Evolutionary conservation across 2,113 vertebrate species (phyloP).

Genomic region (Pangasianodon gigas): DNA sequence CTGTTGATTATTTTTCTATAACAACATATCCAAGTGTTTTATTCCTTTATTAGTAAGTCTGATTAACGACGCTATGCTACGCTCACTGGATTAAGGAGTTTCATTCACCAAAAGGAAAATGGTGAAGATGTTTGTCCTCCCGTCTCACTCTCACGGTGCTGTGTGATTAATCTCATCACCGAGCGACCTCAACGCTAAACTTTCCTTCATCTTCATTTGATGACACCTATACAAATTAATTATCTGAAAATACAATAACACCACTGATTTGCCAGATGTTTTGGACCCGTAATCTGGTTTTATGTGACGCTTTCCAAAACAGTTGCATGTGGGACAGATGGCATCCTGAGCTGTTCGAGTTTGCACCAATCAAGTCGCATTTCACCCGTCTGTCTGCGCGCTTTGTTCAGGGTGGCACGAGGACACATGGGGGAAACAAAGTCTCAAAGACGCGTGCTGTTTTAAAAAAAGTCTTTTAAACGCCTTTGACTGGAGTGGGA

Average conservation of each 20-base stretch:
- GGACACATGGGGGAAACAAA: background rate
- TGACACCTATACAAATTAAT: constrained; percentile 71
- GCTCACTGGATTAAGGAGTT: background rate
- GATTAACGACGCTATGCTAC: background rate
- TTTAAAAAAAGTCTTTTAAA: constrained; percentile 46
- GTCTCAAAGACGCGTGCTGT: constrained; percentile 10
- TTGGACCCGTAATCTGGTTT: constrained; percentile 70
- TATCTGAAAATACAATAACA: constrained; percentile 67
- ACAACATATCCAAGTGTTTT: background rate
- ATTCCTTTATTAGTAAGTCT: background rate
- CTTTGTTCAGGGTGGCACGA: constrained; percentile 46
- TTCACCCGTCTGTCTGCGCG: constrained; percentile 20
- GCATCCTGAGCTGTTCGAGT: constrained; percentile 34
- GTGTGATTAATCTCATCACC: constrained; percentile 64
- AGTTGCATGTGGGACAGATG: constrained; percentile 48
- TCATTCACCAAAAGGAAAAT: background rate
- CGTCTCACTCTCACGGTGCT: constrained; percentile 48
- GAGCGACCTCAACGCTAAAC: constrained; percentile 68
- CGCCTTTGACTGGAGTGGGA: constrained; percentile 51
- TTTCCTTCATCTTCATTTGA: constrained; percentile 67
- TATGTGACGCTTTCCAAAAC: constrained; percentile 58
- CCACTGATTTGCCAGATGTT: constrained; percentile 72
- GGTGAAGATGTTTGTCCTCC: constrained; percentile 19
- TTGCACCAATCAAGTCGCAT: constrained; percentile 7
- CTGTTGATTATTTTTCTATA: background rate